A percentile compares a stretch with the other conserved stretches of the same genome.
phyloP scores from a whole-genome alignment of 2,797 vertebrate species.

The Okamejei kenojei region DNA sequence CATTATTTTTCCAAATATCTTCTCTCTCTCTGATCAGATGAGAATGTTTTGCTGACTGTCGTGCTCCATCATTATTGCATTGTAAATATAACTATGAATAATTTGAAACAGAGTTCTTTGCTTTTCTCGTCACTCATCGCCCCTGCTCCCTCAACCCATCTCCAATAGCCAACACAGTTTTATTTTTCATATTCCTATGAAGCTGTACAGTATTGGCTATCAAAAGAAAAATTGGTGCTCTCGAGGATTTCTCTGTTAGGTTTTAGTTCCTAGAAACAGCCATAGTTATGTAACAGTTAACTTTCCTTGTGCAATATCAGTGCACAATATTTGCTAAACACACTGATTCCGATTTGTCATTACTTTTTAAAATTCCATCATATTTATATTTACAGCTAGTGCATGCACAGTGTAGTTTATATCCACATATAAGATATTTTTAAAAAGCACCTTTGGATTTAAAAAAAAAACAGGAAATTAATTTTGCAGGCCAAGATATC shows the following conservation, averaged over 20 bases:
- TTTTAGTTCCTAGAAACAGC: constrained; percentile 44
- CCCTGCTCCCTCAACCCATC: too few species aligned
- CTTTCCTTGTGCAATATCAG: constrained; percentile 42
- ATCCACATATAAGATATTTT: constrained; percentile 57
- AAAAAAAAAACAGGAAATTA: constrained; percentile 61
- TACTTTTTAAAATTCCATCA: constrained; percentile 52
- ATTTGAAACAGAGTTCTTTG: constrained; percentile 22
- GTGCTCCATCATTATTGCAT: constrained; percentile 29
- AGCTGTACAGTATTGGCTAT: constrained; percentile 31
- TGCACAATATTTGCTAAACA: constrained; percentile 40
- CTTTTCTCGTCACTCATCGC: not conserved
- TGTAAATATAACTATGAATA: constrained; percentile 6
- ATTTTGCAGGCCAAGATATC: constrained; percentile 58
- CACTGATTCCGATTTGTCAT: constrained; percentile 32
- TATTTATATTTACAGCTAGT: constrained; percentile 59
- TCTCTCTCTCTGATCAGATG: not conserved
- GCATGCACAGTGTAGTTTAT: constrained; percentile 49
- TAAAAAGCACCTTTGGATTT: constrained; percentile 72
- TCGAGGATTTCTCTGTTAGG: constrained; percentile 25
- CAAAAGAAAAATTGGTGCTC: constrained; percentile 9
- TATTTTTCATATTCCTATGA: constrained; percentile 12
- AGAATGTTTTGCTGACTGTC: not conserved
- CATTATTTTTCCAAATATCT: constrained; percentile 1
- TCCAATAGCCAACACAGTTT: too few species aligned
- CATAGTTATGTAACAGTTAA: constrained; percentile 47